Percentiles rank a stretch among this genome's conserved stretches.
Conservation (phyloP, 2,113 vertebrate species). For the Manacus vitellinus region DNA sequence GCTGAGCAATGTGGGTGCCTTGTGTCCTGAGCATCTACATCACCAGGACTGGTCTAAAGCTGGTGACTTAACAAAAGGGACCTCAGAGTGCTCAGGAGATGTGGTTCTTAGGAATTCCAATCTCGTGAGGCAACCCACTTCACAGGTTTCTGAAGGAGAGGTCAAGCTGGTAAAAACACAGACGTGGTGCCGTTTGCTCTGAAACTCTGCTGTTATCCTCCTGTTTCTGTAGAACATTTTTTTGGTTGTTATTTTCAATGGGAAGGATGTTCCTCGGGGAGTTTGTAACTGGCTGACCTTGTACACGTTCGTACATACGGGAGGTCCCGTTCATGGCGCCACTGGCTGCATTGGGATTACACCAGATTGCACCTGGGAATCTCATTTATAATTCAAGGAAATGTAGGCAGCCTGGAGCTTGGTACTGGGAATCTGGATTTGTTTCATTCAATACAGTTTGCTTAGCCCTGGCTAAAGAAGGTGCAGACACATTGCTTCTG, state of each 20-base stretch:
- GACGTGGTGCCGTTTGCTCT: neutral
- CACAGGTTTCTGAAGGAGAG: neutral
- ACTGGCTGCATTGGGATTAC: neutral
- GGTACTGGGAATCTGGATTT: neutral
- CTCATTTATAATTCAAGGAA: neutral
- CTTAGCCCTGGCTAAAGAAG: neutral
- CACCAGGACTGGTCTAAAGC: neutral
- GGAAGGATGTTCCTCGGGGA: neutral
- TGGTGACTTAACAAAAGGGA: neutral
- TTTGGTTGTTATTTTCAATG: neutral
- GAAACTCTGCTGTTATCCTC: neutral
- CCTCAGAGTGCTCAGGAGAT: neutral
- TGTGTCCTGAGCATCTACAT: neutral
- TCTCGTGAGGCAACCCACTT: neutral
- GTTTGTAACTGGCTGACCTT: neutral
- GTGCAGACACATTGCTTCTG: neutral
- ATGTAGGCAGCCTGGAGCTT: neutral
- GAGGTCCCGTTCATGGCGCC: neutral
- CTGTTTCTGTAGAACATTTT: neutral
- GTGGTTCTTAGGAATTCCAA: neutral
- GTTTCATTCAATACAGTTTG: neutral
- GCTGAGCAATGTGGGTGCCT: neutral
- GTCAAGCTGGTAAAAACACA: neutral
- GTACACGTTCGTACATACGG: fast-evolving
- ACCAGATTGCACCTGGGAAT: neutral